Evolutionary conservation across 2,888 invertebrate genomes (phyloP).

Genomic region (Portevinia maculata): DNA sequence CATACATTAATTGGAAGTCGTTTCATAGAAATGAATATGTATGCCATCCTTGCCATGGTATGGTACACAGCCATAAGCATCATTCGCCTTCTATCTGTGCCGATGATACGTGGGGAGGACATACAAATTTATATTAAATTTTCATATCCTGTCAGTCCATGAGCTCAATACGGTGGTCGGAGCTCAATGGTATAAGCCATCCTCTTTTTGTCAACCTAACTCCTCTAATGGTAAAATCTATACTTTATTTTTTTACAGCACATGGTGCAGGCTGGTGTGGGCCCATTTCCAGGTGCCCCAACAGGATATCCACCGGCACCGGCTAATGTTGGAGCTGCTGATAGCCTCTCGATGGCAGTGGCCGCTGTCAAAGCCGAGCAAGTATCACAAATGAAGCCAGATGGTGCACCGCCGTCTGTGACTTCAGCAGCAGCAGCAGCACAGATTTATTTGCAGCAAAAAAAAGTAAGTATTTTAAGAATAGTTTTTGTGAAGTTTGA

Average conservation of each 20-base stretch:
- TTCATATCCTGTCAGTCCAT: conserved; percentile 68
- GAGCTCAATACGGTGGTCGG: conserved; percentile 49
- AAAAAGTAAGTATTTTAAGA: conserved; percentile 79
- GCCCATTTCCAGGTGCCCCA: conserved; percentile 82
- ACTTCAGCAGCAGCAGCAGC: conserved; percentile 77
- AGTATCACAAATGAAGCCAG: conserved; percentile 80
- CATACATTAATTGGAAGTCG: conserved; percentile 64
- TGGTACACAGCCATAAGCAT: conserved; percentile 11
- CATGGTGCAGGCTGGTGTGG: conserved; percentile 82
- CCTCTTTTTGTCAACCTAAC: conserved; percentile 14
- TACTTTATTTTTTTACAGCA: conserved; percentile 78
- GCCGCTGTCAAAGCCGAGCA: conserved; percentile 81
- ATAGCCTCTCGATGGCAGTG: conserved; percentile 81
- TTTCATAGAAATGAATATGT: conserved; percentile 12
- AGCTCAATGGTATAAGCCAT: conserved; percentile 48
- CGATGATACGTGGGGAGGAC: conserved; percentile 32
- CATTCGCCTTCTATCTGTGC: background rate
- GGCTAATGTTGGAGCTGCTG: conserved; percentile 80
- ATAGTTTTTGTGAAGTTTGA: conserved; percentile 7
- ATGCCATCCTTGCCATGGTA: background rate
- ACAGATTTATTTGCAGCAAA: conserved; percentile 81
- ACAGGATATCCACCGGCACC: conserved; percentile 82
- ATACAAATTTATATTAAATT: conserved; percentile 71
- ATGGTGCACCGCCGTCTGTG: conserved; percentile 77
- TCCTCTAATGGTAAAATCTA: conserved; percentile 39